phyloP scores from a whole-genome alignment of 2,113 vertebrate genomes.

The Xiphias gladius region DNA sequence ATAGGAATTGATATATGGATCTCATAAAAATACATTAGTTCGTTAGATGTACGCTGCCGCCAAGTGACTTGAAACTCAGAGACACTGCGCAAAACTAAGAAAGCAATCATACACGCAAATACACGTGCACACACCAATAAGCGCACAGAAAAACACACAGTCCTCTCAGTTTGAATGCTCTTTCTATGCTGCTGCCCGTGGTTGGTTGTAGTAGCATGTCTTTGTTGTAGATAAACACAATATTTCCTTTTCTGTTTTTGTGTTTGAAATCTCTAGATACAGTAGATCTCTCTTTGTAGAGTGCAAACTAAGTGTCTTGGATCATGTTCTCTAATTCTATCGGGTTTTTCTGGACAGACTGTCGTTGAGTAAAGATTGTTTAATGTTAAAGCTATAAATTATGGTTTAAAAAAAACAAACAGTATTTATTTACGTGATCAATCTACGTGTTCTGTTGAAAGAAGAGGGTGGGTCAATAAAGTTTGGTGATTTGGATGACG shows the following conservation, averaged over 20 bases:
- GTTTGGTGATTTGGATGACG: constrained; percentile 66
- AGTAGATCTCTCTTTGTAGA: constrained; percentile 68
- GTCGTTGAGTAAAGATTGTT: constrained; percentile 68
- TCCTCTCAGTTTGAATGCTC: constrained; percentile 56
- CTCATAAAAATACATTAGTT: constrained; percentile 59
- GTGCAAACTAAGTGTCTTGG: constrained; percentile 62
- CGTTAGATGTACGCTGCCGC: constrained; percentile 69
- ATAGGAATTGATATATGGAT: constrained; percentile 58
- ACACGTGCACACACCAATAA: constrained; percentile 14
- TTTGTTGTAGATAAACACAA: constrained; percentile 70
- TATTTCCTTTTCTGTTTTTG: constrained; percentile 63
- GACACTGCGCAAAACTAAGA: constrained; percentile 61
- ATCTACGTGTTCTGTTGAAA: constrained; percentile 69
- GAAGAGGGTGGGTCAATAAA: constrained; percentile 74
- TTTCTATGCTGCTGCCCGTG: constrained; percentile 74
- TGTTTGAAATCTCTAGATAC: constrained; percentile 72
- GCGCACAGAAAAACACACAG: constrained; percentile 3
- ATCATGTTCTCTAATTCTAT: constrained; percentile 61
- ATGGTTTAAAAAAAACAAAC: constrained; percentile 38
- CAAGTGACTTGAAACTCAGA: constrained; percentile 62
- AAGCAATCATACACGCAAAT: constrained; percentile 56
- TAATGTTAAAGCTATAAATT: constrained; percentile 66
- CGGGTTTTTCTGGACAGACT: constrained; percentile 45
- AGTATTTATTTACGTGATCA: constrained; percentile 72
- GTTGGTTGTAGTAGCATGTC: constrained; percentile 79